Conservation (phyloP, 2,113 vertebrate species). For the Copsychus sechellarum region DNA sequence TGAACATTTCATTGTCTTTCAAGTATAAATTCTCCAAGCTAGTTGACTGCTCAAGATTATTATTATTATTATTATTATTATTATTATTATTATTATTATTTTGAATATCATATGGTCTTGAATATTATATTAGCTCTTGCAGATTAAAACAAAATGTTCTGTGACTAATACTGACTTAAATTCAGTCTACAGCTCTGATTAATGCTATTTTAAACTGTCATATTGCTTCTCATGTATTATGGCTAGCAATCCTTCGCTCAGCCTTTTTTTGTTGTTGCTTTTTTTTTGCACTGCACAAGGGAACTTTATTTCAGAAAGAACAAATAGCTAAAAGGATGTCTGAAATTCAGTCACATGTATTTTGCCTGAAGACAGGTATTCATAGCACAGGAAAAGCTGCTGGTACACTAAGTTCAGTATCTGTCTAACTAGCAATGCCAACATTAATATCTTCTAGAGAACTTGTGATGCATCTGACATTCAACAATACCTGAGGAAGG, state of each 20-base stretch:
- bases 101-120: not conserved
- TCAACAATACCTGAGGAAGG: not conserved
- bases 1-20: constrained; percentile 51
- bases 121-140: not conserved
- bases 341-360: constrained; percentile 20
- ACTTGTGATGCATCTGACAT: not conserved
- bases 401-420: not conserved
- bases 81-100: not conserved
- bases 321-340: constrained; percentile 55
- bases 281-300: not conserved
- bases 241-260: constrained; percentile 44
- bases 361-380: constrained; percentile 33
- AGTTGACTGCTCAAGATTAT: constrained; percentile 34
- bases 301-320: constrained; percentile 64
- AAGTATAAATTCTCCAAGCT: constrained; percentile 25
- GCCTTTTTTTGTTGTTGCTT: not conserved
- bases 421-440: not conserved
- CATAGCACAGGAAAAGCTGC: not conserved
- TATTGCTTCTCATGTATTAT: constrained; percentile 62
- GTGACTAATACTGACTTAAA: constrained; percentile 46
- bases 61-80: too few species aligned
- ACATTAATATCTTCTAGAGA: not conserved
- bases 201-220: constrained; percentile 67
- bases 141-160: constrained; percentile 30
- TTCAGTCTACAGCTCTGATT: constrained; percentile 56